These are phyloP conservation scores for Drosophila leonis DNA, from an alignment of 2,888 invertebrate species.

Conservation along the genomic window DNA sequence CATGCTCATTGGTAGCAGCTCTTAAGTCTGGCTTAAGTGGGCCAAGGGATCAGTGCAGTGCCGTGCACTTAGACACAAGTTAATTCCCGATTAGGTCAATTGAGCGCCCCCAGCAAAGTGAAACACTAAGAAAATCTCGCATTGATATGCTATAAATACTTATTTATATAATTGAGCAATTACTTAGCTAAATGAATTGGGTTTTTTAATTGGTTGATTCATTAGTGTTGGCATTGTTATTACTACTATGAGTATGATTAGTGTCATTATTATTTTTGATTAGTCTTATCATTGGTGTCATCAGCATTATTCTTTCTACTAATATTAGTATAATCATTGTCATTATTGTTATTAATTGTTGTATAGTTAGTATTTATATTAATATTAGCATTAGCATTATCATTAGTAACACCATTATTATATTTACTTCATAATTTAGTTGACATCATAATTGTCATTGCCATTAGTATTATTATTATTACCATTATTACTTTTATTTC, in stretches of 20 bases:
- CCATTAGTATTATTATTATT: not conserved
- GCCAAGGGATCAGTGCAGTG: constrained; percentile 43
- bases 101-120: constrained; percentile 9
- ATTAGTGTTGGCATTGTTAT: not conserved
- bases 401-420: not conserved
- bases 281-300: not conserved
- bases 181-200: constrained; percentile 1
- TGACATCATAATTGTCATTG: too few relatives aligned
- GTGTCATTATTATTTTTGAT: not conserved
- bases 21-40: constrained; percentile 53
- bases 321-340: not conserved
- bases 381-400: not conserved
- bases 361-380: not conserved
- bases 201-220: not conserved
- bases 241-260: not conserved
- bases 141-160: not conserved
- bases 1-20: not conserved
- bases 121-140: not conserved
- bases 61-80: constrained; percentile 30
- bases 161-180: not conserved
- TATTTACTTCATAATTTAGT: not conserved
- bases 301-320: not conserved
- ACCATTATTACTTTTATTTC: not conserved
- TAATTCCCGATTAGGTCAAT: constrained; percentile 40
- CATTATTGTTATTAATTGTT: too few relatives aligned